phyloP scores from a whole-genome alignment of 2,797 vertebrate genomes.

The Melanotaenia boesemani region DNA sequence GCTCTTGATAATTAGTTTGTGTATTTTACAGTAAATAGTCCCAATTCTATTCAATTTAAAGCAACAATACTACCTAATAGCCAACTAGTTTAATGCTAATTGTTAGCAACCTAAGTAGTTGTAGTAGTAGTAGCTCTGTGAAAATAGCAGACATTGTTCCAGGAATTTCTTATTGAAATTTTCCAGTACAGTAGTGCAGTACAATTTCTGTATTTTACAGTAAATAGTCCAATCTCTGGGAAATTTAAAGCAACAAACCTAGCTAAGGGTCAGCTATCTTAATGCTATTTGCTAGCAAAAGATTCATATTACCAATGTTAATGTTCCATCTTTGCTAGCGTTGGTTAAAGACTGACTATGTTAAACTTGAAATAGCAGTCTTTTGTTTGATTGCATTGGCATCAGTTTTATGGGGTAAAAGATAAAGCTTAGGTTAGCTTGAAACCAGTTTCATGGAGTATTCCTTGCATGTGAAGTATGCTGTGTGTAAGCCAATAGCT shows the following conservation, averaged over 20 bases:
- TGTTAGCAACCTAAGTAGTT: background rate
- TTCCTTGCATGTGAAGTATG: background rate
- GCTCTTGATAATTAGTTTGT: too few relatives aligned
- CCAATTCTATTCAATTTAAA: too few relatives aligned
- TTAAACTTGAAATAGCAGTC: background rate
- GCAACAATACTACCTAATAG: background rate
- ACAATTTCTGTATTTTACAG: background rate
- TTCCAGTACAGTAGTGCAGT: background rate
- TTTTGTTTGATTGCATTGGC: background rate
- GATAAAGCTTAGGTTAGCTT: background rate
- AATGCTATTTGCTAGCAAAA: background rate
- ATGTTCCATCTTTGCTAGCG: background rate
- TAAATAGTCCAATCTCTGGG: background rate
- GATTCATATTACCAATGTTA: background rate
- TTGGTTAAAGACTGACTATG: background rate
- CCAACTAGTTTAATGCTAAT: background rate
- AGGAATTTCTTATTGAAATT: background rate
- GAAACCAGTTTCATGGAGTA: background rate
- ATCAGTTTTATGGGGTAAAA: background rate
- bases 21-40: too few relatives aligned
- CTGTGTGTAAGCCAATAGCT: background rate
- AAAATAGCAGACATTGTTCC: background rate
- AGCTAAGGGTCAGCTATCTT: background rate
- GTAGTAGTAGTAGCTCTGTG: too few relatives aligned
- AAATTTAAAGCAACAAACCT: background rate